Evolutionary conservation across 2,113 vertebrate genomes (phyloP).

Genomic region (Fukomys damarensis): DNA sequence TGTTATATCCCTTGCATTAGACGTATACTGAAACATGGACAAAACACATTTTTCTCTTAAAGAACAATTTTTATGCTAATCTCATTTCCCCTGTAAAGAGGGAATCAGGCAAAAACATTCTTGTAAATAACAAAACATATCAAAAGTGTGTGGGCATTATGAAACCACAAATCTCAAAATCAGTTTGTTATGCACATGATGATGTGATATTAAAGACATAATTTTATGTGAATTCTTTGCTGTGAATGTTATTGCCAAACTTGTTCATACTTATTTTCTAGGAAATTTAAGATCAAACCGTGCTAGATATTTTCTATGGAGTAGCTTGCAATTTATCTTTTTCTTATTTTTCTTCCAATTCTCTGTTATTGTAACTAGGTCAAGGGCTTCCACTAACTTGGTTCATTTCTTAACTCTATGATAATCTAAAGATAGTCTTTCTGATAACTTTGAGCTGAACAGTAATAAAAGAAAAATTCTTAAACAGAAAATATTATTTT

Average conservation of each 20-base stretch:
- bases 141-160: background rate
- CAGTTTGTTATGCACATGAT: background rate
- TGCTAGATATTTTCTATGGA: background rate
- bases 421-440: background rate
- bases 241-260: background rate
- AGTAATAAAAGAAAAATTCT: background rate
- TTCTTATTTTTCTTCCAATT: background rate
- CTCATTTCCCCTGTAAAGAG: background rate
- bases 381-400: background rate
- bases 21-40: background rate
- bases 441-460: background rate
- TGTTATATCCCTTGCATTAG: background rate
- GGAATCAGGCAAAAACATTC: background rate
- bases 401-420: background rate
- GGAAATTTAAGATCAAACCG: background rate
- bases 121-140: background rate
- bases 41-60: conserved; percentile 1
- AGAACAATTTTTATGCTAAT: background rate
- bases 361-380: background rate
- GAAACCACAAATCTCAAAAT: background rate
- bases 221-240: background rate
- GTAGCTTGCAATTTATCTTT: background rate
- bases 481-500: background rate
- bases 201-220: background rate
- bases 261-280: background rate